Percentiles rank a stretch among this genome's conserved stretches.
phyloP scores from a whole-genome alignment of 2,113 vertebrate species.

The Clupea harengus region DNA sequence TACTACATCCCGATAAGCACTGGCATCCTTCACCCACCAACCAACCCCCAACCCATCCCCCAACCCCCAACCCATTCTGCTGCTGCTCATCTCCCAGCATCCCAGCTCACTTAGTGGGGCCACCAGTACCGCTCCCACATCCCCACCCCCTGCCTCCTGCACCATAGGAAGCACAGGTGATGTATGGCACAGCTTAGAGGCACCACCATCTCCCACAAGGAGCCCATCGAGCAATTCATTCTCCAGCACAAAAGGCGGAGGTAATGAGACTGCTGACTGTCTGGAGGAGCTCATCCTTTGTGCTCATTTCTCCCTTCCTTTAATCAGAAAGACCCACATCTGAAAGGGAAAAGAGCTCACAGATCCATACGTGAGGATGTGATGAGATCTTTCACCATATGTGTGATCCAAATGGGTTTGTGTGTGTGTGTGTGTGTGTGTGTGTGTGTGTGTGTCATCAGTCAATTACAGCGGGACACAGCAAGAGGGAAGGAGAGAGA shows the following conservation, averaged over 20 bases:
- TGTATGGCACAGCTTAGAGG: constrained; percentile 26
- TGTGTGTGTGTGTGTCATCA: neutral
- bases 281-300: neutral
- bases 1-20: constrained; percentile 8
- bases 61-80: neutral
- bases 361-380: neutral
- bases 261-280: neutral
- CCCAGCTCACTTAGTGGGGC: neutral
- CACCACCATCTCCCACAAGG: neutral
- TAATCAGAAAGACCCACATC: neutral
- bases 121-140: neutral
- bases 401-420: neutral
- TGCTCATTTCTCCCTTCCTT: neutral
- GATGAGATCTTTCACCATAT: too few relatives aligned
- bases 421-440: neutral
- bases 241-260: neutral
- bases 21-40: neutral
- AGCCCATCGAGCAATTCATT: constrained; percentile 31
- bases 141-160: neutral
- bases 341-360: neutral
- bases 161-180: neutral
- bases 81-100: neutral
- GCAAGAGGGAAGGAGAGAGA: too few relatives aligned
- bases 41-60: neutral
- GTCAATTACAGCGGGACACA: too few relatives aligned